Evolutionary conservation across 2,113 vertebrate genomes (phyloP), one percentile per base, ranked within the genome.

Genomic region (Pyxicephalus adspersus): DNA sequence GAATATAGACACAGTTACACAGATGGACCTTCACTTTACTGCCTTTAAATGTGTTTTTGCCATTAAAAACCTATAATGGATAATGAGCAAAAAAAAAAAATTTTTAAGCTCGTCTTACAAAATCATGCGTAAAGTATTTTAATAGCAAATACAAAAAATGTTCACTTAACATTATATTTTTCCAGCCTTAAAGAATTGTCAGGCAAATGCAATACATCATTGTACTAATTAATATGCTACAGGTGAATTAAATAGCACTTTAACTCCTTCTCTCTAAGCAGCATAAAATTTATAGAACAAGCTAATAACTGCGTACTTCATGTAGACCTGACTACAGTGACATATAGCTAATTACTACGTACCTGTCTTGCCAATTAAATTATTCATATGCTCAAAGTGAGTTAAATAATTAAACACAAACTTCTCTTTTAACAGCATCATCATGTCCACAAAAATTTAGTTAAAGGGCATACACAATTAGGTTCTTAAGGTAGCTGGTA

Each of bases 311-410:
- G 29, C 52, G 29, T 64, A 77, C 61, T 52, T 67, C 64, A 67
- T 67, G 76, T 51, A 66, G 76, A 67, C 29, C 63, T 78, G 64
- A 34, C 76, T 78, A 17, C 50, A 68, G 60, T 77, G 61, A 77
- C 75, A 77, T 65, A 77, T 54, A 77, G 75, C 63, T 77, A 77
- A 78, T 78, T 78, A 67, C 76, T 45, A 64, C 64, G 38, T 68
- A 67, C 29, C 52, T 78, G 31, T 54, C 63, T 34, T 55, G 38
- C 25, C 63, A 20, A 64, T 31, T 78, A 78, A 66, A 78, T 78
- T 78, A 67, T 78, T 67, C 52, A 78, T 57, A 22, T 31, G 65
- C 61, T 63, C 64, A 66, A 78, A 78, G 29, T n/a, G 76, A 67
- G 57, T 38, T 78, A 66, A 66, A 78, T 78, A 34, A 67, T 78